phyloP scores from a whole-genome alignment of 2,888 invertebrate genomes.

The Lordiphosa fenestrarum region DNA sequence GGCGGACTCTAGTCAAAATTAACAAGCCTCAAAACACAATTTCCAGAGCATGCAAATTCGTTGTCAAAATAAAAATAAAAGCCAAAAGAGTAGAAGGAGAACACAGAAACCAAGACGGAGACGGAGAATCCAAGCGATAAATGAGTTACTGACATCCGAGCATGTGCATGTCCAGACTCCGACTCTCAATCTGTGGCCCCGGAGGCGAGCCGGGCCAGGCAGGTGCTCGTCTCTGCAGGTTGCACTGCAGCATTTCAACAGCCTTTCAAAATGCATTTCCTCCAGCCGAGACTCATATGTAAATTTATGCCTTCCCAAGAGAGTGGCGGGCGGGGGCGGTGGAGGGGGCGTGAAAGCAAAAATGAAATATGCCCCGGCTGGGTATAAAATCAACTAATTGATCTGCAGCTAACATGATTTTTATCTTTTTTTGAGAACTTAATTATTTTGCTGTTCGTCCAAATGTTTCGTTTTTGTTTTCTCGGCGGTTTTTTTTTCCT shows the following conservation, averaged over 20 bases:
- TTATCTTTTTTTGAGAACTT: constrained; percentile 78
- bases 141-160: constrained; percentile 71
- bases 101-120: constrained; percentile 27
- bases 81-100: constrained; percentile 19
- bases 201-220: constrained; percentile 45
- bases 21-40: constrained; percentile 78
- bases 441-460: constrained; percentile 67
- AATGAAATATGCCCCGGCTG: constrained; percentile 66
- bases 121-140: constrained; percentile 55
- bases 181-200: constrained; percentile 17
- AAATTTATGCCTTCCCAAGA: constrained; percentile 65
- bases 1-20: constrained; percentile 68
- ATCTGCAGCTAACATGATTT: constrained; percentile 78
- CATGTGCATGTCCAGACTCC: constrained; percentile 60
- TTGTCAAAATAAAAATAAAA: constrained; percentile 68
- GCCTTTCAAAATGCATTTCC: constrained; percentile 73
- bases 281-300: constrained; percentile 71
- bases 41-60: constrained; percentile 78
- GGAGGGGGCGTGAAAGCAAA: constrained; percentile 35
- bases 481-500: too few relatives aligned
- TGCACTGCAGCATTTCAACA: constrained; percentile 72
- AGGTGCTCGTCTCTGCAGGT: constrained; percentile 58
- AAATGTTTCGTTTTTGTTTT: constrained; percentile 25
- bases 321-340: neutral
- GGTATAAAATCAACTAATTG: constrained; percentile 75